These are phyloP conservation scores for Mycalesis mineus DNA, from an alignment of 2,888 invertebrate genomes.

Conservation along the genomic window DNA sequence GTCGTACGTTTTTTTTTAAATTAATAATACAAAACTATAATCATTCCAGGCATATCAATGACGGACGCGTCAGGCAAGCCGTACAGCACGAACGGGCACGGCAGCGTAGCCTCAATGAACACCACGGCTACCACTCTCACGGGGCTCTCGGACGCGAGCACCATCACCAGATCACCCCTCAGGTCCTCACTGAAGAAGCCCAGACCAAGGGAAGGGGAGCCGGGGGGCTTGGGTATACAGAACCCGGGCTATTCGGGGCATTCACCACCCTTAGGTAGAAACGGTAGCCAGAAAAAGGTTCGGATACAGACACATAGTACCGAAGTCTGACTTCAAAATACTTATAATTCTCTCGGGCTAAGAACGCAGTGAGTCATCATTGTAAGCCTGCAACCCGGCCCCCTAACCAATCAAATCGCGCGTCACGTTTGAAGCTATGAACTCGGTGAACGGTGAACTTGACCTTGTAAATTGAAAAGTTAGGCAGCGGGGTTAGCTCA, in stretches of 20 bases:
- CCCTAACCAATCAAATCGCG: too few relatives aligned
- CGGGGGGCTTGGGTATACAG: constrained; percentile 85
- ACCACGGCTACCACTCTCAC: constrained; percentile 84
- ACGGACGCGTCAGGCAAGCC: constrained; percentile 93
- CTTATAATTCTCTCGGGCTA: too few relatives aligned
- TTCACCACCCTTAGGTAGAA: constrained; percentile 89
- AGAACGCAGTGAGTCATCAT: too few relatives aligned
- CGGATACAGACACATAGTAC: constrained; percentile 95
- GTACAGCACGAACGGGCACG: constrained; percentile 81
- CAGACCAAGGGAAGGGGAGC: constrained; percentile 75
- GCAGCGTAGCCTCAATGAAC: constrained; percentile 85
- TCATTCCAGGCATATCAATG: constrained; percentile 86
- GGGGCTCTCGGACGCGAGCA: constrained; percentile 70
- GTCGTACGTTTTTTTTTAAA: too few relatives aligned
- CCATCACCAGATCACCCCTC: constrained; percentile 66
- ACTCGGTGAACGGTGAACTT: too few relatives aligned
- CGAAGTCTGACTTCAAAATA: constrained; percentile 80
- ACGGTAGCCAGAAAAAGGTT: constrained; percentile 93
- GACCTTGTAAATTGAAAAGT: too few relatives aligned
- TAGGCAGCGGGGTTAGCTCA: too few relatives aligned
- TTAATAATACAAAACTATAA: too few relatives aligned
- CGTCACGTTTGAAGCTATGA: too few relatives aligned
- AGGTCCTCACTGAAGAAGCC: constrained; percentile 91
- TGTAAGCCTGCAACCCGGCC: too few relatives aligned
- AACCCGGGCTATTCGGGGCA: constrained; percentile 90